These are phyloP conservation scores for Campaea margaritaria DNA, from an alignment of 2,888 invertebrate species.

Conservation along the genomic window DNA sequence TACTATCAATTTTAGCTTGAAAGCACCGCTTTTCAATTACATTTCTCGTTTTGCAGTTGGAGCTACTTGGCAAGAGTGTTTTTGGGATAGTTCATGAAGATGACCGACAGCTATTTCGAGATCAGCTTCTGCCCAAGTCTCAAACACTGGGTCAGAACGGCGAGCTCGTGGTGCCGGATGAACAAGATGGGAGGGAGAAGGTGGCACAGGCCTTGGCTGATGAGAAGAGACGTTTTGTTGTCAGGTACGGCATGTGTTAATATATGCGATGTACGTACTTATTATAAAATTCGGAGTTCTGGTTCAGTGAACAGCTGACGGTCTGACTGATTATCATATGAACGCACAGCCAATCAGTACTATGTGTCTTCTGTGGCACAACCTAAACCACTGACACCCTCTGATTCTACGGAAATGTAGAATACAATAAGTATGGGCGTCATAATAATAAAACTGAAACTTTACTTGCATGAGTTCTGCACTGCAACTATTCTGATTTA, in stretches of 20 bases:
- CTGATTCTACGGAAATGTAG: too few species aligned
- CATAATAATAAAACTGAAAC: too few species aligned
- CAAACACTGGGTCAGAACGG: slow-evolving; percentile 78
- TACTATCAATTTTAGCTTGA: neutral
- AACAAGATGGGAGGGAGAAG: slow-evolving; percentile 51
- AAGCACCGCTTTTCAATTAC: neutral
- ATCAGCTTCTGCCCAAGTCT: slow-evolving; percentile 86
- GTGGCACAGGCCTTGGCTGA: slow-evolving; percentile 54
- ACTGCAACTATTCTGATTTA: too few species aligned
- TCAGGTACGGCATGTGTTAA: slow-evolving; percentile 62
- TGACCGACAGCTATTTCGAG: slow-evolving; percentile 90
- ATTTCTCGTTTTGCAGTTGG: slow-evolving; percentile 85
- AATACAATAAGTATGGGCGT: too few species aligned
- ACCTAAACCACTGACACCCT: too few species aligned
- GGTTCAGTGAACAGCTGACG: too few species aligned
- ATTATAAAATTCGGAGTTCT: too few species aligned
- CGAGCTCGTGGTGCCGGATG: slow-evolving; percentile 79
- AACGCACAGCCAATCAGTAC: too few species aligned
- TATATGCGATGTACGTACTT: too few species aligned
- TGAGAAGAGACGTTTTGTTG: slow-evolving; percentile 62
- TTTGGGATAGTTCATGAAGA: slow-evolving; percentile 91
- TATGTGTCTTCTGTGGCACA: too few species aligned
- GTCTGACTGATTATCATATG: too few species aligned
- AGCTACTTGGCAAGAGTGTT: slow-evolving; percentile 94
- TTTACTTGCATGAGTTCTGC: too few species aligned